These are phyloP conservation scores for Polymixis lichenea DNA, from an alignment of 2,888 invertebrate genomes.

Conservation along the genomic window DNA sequence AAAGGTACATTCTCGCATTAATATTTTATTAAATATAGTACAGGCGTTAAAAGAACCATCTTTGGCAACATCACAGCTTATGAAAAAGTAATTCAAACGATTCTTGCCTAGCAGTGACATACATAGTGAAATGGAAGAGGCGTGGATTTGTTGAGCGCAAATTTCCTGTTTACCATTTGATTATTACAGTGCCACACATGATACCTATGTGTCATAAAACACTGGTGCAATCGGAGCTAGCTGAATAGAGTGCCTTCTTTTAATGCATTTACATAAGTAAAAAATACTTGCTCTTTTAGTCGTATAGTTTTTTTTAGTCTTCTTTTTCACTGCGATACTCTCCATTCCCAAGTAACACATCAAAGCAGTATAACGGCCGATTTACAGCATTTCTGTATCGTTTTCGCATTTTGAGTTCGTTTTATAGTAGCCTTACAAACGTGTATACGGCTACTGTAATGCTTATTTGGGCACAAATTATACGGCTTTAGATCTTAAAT, in stretches of 20 bases:
- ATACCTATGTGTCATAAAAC: conserved; percentile 18
- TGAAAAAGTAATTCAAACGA: neutral
- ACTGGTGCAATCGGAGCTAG: neutral
- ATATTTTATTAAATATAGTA: neutral
- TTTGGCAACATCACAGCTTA: neutral
- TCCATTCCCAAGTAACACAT: no score
- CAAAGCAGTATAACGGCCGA: no score
- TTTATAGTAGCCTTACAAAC: no score
- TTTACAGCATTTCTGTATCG: no score
- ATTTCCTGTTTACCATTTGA: conserved; percentile 32
- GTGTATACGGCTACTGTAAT: no score
- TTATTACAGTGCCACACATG: conserved; percentile 21
- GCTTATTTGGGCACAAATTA: no score
- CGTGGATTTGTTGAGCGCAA: conserved; percentile 15
- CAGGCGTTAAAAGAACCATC: neutral
- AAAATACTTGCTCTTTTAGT: conserved; percentile 1
- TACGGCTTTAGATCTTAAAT: no score
- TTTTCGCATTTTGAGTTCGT: no score
- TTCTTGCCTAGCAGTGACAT: conserved; percentile 27
- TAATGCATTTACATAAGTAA: neutral
- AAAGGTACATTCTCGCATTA: neutral
- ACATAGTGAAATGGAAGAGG: conserved; percentile 31
- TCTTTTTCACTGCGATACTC: neutral
- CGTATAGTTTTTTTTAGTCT: neutral
- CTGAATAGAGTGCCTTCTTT: neutral